A percentile compares a stretch with the other conserved stretches of the same genome.
phyloP scores from a whole-genome alignment of 2,113 vertebrate species.

The Oncorhynchus mykiss region DNA sequence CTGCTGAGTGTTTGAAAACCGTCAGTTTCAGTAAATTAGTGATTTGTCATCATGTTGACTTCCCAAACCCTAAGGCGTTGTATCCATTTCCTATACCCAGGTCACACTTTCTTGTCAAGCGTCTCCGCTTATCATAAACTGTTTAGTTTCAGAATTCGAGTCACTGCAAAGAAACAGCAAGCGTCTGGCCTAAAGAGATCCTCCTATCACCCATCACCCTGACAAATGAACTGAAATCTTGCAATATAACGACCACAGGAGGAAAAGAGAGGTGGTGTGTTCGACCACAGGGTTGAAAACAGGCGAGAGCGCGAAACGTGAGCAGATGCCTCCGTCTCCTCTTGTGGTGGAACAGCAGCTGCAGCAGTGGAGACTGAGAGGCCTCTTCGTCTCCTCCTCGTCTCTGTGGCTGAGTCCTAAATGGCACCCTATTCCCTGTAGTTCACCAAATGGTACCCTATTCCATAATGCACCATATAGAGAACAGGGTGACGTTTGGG shows the following conservation, averaged over 20 bases:
- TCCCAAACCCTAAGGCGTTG: conserved; percentile 35
- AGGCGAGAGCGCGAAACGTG: conserved; percentile 66
- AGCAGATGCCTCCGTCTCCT: conserved; percentile 64
- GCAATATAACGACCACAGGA: conserved; percentile 69
- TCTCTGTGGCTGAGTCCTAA: conserved; percentile 38
- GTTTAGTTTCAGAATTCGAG: conserved; percentile 50
- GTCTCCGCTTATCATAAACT: background rate
- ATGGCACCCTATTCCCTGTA: conserved; percentile 5
- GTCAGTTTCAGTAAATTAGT: conserved; percentile 44
- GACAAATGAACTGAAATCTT: conserved; percentile 69
- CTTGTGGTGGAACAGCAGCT: conserved; percentile 34
- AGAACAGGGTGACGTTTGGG: no score
- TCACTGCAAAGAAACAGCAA: conserved; percentile 16
- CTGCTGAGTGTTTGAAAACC: conserved; percentile 24
- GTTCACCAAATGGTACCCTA: no score
- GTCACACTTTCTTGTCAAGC: conserved; percentile 34
- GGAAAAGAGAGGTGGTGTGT: conserved; percentile 61
- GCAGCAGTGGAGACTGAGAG: conserved; percentile 43
- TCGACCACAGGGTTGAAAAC: conserved; percentile 48
- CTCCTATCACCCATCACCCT: conserved; percentile 34
- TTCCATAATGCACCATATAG: no score
- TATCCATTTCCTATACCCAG: conserved; percentile 28
- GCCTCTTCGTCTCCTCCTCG: conserved; percentile 36
- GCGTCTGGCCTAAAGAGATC: background rate
- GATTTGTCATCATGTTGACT: conserved; percentile 27